Evolutionary conservation across 2,113 vertebrate genomes (phyloP).

Genomic region (Leucopternis melanops): DNA sequence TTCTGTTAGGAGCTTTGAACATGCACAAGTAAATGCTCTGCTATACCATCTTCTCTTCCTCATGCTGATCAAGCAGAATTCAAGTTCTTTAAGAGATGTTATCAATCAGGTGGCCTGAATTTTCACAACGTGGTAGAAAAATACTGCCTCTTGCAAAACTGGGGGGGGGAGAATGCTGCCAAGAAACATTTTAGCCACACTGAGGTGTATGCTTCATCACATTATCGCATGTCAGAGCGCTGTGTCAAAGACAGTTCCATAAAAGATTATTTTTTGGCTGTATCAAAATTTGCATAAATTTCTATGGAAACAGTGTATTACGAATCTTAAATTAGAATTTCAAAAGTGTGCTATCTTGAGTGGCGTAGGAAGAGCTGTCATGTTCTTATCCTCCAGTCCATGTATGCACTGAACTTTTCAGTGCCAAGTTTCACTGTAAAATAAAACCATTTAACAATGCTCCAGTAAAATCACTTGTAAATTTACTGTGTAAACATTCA

Average conservation of each 20-base stretch:
- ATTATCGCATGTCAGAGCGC: constrained; percentile 12
- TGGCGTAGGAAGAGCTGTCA: constrained; percentile 73
- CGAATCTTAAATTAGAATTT: constrained; percentile 76
- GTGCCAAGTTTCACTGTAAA: constrained; percentile 49
- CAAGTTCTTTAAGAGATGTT: neutral
- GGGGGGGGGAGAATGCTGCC: neutral
- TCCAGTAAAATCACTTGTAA: constrained; percentile 6
- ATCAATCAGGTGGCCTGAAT: neutral
- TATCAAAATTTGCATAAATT: constrained; percentile 75
- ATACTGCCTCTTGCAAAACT: neutral
- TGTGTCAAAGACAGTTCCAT: constrained; percentile 49
- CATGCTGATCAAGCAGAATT: neutral
- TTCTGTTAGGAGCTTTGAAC: neutral
- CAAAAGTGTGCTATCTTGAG: constrained; percentile 73
- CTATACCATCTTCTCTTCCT: neutral
- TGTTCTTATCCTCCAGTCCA: constrained; percentile 58
- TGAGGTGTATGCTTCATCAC: neutral
- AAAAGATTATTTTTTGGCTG: constrained; percentile 57
- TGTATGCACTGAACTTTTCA: constrained; percentile 34
- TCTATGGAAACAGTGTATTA: constrained; percentile 79
- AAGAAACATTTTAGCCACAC: neutral
- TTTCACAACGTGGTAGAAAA: neutral
- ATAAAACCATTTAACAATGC: constrained; percentile 28
- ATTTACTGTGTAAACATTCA: neutral
- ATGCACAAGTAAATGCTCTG: neutral